These are phyloP conservation scores for Acanthurus lineatus DNA, from an alignment of 2,797 vertebrate species.

Conservation along the genomic window DNA sequence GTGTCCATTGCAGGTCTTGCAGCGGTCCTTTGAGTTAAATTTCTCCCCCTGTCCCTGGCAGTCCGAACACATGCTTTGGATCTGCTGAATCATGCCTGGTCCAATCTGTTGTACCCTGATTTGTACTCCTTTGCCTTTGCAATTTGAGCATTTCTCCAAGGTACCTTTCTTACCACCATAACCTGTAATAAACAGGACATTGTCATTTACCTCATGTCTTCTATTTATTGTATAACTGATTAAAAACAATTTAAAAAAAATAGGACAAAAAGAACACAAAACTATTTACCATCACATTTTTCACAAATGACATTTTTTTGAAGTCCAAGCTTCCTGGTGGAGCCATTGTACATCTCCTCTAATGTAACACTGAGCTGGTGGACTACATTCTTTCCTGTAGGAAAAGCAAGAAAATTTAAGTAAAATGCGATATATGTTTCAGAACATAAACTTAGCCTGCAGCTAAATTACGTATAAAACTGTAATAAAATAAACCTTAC, in stretches of 20 bases:
- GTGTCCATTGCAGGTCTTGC: constrained; percentile 92
- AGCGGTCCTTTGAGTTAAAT: constrained; percentile 94
- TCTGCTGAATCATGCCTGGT: constrained; percentile 98
- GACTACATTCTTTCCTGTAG: constrained; percentile 93
- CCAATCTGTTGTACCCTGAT: constrained; percentile 94
- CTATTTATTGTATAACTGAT: neutral
- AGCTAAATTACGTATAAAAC: neutral
- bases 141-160: constrained; percentile 92
- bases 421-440: neutral
- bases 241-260: neutral
- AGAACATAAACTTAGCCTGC: neutral
- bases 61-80: constrained; percentile 94
- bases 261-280: neutral
- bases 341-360: constrained; percentile 94
- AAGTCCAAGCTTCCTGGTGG: constrained; percentile 93
- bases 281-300: constrained; percentile 92
- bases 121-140: constrained; percentile 95
- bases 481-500: constrained; percentile 75
- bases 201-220: too few relatives aligned
- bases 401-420: neutral
- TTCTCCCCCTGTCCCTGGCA: constrained; percentile 96
- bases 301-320: constrained; percentile 96
- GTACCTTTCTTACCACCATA: constrained; percentile 95
- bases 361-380: constrained; percentile 93
- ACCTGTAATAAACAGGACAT: constrained; percentile 77